Conservation (phyloP, 2,113 vertebrate genomes). For the Hydropotes inermis region DNA sequence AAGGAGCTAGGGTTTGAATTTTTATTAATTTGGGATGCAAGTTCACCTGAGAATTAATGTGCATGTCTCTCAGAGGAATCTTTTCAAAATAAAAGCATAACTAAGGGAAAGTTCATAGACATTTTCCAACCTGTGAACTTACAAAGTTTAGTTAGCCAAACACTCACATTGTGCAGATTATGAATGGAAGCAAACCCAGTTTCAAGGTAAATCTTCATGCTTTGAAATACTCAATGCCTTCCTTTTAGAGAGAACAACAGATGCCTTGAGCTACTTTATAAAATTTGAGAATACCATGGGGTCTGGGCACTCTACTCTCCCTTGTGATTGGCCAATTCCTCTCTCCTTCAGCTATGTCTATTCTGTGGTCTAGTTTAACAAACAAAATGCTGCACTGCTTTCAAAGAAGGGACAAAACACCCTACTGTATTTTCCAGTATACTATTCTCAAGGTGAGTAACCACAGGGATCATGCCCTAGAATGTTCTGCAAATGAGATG, state of each 20-base stretch:
- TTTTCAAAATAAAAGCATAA: slow-evolving; percentile 50
- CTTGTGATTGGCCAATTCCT: not conserved
- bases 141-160: not conserved
- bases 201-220: slow-evolving; percentile 37
- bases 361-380: slow-evolving; percentile 24
- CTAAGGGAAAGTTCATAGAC: not conserved
- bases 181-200: slow-evolving; percentile 1
- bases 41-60: slow-evolving; percentile 37
- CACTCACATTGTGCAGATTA: not conserved
- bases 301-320: not conserved
- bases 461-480: not conserved
- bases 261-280: slow-evolving; percentile 31
- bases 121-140: not conserved
- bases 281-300: not conserved
- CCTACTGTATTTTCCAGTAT: not conserved
- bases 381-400: not conserved
- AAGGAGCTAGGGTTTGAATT: slow-evolving; percentile 37
- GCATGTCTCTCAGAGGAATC: not conserved
- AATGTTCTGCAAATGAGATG: not conserved
- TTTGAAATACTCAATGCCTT: not conserved
- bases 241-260: slow-evolving; percentile 8
- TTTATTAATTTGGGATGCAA: slow-evolving; percentile 55
- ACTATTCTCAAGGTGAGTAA: not conserved
- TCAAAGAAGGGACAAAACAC: slow-evolving; percentile 28
- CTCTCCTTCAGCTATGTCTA: slow-evolving; percentile 9